Conservation (phyloP, 2,113 vertebrate genomes). For the Microtus pennsylvanicus region DNA sequence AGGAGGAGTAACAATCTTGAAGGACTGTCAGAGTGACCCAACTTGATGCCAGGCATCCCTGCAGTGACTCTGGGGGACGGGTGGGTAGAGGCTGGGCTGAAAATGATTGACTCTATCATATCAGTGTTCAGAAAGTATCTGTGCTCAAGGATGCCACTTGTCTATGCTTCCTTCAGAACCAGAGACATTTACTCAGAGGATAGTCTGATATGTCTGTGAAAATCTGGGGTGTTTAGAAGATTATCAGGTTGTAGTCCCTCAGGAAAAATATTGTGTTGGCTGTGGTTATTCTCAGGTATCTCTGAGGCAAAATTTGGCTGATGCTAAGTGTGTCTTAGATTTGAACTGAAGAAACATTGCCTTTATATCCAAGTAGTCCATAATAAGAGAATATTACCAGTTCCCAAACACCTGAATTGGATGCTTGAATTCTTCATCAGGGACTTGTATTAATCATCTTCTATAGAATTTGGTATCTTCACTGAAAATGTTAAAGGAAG, state of each 20-base stretch:
- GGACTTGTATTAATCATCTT: background rate
- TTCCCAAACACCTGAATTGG: constrained; percentile 14
- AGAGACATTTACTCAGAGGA: background rate
- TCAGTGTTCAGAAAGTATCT: background rate
- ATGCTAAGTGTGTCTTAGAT: constrained; percentile 24
- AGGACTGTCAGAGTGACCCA: accelerated
- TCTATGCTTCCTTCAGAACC: background rate
- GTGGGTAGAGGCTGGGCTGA: background rate
- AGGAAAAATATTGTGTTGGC: background rate
- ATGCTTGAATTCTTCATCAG: constrained; percentile 17
- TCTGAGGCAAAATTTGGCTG: constrained; percentile 9
- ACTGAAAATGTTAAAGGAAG: constrained; percentile 2
- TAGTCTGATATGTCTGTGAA: background rate
- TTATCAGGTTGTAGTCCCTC: background rate
- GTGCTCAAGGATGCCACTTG: background rate
- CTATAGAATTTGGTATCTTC: background rate
- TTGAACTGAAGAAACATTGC: constrained; percentile 8
- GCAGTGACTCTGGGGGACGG: background rate
- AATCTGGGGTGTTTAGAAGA: background rate
- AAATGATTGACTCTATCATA: background rate
- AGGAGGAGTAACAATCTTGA: background rate
- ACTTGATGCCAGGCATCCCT: background rate
- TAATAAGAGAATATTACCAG: background rate
- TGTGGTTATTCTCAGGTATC: background rate
- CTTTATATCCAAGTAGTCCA: background rate